Conservation (phyloP, 2,888 invertebrate genomes). For the Agriopis marginaria region DNA sequence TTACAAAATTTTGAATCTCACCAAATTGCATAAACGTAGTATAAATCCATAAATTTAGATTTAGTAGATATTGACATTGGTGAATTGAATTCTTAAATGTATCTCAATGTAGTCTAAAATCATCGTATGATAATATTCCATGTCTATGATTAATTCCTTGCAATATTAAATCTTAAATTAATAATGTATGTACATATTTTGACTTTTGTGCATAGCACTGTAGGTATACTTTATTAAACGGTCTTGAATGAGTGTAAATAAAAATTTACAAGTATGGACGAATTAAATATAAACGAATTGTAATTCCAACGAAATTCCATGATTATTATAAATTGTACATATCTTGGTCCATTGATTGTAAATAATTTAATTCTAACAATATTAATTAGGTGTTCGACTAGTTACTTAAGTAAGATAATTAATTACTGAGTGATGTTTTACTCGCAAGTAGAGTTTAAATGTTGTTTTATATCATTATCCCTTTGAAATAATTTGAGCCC, state of each 20-base stretch:
- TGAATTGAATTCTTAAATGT: conserved; percentile 35
- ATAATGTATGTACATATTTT: conserved; percentile 54
- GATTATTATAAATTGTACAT: conserved; percentile 63
- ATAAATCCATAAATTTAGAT: conserved; percentile 9
- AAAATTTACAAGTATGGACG: conserved; percentile 49
- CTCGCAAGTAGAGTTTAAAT: conserved; percentile 42
- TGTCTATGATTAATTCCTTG: conserved; percentile 39
- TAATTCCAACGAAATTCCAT: conserved; percentile 66
- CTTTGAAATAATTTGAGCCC: conserved; percentile 85
- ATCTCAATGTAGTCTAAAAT: conserved; percentile 37
- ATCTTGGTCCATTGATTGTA: conserved; percentile 71
- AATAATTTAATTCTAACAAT: conserved; percentile 49
- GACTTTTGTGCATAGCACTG: conserved; percentile 73
- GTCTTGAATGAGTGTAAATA: conserved; percentile 61
- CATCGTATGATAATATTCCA: conserved; percentile 34
- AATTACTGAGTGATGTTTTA: conserved; percentile 40
- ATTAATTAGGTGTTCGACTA: conserved; percentile 48
- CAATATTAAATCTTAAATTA: conserved; percentile 36
- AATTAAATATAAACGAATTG: conserved; percentile 59
- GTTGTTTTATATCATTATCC: conserved; percentile 70
- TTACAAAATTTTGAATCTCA: conserved; percentile 59
- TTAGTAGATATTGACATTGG: conserved; percentile 30
- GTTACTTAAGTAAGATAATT: conserved; percentile 25
- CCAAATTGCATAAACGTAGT: conserved; percentile 41
- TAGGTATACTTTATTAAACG: conserved; percentile 43